Conservation (phyloP, 1,140 invertebrate genomes). For the Phymastichus coffea region DNA sequence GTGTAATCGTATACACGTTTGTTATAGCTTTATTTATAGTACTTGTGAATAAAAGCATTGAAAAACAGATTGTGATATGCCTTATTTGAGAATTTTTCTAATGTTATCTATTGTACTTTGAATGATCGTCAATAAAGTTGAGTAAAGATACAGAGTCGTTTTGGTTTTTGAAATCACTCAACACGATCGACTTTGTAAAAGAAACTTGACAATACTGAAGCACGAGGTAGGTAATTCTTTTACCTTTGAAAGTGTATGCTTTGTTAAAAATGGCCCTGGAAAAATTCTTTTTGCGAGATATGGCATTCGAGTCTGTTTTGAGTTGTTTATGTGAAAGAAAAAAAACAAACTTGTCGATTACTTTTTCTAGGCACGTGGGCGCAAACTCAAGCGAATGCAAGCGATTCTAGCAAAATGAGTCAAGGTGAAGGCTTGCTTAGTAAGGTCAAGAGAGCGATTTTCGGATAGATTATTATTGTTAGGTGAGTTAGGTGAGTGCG, state of each 20-base stretch:
- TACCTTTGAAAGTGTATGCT: background rate
- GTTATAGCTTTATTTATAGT: conserved; percentile 9
- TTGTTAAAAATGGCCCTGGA: background rate
- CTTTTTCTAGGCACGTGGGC: conserved; percentile 53
- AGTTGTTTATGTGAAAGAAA: background rate
- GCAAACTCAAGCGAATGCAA: conserved; percentile 56
- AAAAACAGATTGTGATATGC: conserved; percentile 24
- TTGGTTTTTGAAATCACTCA: too few relatives aligned
- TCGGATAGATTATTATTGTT: conserved; percentile 56
- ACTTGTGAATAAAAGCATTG: conserved; percentile 12
- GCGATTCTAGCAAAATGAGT: conserved; percentile 29
- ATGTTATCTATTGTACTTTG: background rate
- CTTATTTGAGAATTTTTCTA: conserved; percentile 23
- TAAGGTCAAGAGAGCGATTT: conserved; percentile 68
- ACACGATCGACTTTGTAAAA: too few relatives aligned
- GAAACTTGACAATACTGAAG: too few relatives aligned
- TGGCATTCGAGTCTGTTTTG: background rate
- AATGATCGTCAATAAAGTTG: too few relatives aligned
- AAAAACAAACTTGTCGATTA: conserved; percentile 22
- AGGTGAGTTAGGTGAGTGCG: conserved; percentile 37
- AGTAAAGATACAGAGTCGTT: conserved; percentile 34
- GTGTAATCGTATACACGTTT: conserved; percentile 29
- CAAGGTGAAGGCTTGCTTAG: conserved; percentile 57
- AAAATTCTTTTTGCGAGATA: conserved; percentile 5
- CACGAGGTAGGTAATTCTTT: too few relatives aligned